Conservation (phyloP, 1,140 invertebrate species). For the Caerostris extrusa region DNA sequence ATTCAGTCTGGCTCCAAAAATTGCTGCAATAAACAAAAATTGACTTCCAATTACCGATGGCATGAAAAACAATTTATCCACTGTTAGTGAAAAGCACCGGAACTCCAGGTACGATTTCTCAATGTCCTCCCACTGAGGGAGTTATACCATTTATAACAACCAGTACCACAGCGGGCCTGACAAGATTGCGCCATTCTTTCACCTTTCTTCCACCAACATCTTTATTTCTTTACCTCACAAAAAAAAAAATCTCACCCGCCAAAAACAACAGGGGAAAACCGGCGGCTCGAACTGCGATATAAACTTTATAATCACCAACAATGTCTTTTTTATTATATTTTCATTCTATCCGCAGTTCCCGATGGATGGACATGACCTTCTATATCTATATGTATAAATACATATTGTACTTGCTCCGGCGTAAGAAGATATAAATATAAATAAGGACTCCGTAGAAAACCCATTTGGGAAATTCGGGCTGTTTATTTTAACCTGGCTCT, state of each 20-base stretch:
- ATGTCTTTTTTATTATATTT: constrained; percentile 54
- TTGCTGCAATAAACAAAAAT: not conserved
- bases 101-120: not conserved
- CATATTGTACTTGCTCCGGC: not conserved
- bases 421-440: not conserved
- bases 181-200: not conserved
- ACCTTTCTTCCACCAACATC: not conserved
- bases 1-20: not conserved
- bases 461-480: not conserved
- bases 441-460: not conserved
- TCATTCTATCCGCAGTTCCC: constrained; percentile 22
- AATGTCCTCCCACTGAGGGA: not conserved
- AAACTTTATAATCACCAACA: constrained; percentile 60
- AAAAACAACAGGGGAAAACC: not conserved
- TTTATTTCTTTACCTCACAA: not conserved
- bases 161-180: not conserved
- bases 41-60: not conserved
- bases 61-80: not conserved
- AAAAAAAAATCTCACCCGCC: not conserved
- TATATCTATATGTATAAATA: constrained; percentile 41
- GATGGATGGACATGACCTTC: not conserved
- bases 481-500: constrained; percentile 44
- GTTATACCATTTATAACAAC: not conserved
- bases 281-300: constrained; percentile 18
- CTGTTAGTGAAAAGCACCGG: not conserved